Evolutionary conservation across 2,888 invertebrate species (phyloP).

Genomic region (Neocrepidodera transversa): DNA sequence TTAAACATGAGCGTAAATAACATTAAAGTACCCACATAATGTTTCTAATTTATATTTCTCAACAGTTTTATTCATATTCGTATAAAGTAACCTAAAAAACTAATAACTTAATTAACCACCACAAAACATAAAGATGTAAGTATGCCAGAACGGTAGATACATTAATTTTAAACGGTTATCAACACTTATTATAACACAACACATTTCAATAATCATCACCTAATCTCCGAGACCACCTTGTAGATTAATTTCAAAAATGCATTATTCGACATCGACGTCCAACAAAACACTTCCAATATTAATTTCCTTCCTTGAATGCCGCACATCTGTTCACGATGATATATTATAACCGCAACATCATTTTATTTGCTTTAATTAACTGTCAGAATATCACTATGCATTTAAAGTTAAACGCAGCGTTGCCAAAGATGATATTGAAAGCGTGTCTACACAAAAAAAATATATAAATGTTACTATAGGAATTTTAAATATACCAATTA

Average conservation of each 20-base stretch:
- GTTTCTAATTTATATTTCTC: too few species aligned
- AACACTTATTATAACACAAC: slow-evolving; percentile 4
- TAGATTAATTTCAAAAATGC: slow-evolving; percentile 24
- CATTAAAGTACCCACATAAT: too few species aligned
- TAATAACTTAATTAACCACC: neutral
- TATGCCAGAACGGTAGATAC: neutral
- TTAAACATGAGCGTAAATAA: too few species aligned
- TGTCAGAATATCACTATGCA: slow-evolving; percentile 27
- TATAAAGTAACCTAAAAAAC: too few species aligned
- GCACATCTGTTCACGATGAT: slow-evolving; percentile 35
- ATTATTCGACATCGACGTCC: slow-evolving; percentile 20
- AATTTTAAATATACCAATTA: too few species aligned
- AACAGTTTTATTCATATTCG: too few species aligned
- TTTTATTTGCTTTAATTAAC: slow-evolving; percentile 37
- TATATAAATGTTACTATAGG: too few species aligned
- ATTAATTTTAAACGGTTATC: slow-evolving; percentile 23
- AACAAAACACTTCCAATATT: slow-evolving; percentile 30
- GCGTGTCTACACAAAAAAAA: too few species aligned
- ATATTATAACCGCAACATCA: slow-evolving; percentile 24
- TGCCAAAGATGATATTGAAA: too few species aligned
- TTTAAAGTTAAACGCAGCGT: slow-evolving; percentile 8
- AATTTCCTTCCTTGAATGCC: slow-evolving; percentile 27
- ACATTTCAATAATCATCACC: slow-evolving; percentile 13
- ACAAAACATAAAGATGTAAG: neutral
- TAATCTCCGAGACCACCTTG: slow-evolving; percentile 13